Base-by-base conservation (phyloP, 2,797 vertebrate genomes). In the Scolopax bukidnonensis region DNA sequence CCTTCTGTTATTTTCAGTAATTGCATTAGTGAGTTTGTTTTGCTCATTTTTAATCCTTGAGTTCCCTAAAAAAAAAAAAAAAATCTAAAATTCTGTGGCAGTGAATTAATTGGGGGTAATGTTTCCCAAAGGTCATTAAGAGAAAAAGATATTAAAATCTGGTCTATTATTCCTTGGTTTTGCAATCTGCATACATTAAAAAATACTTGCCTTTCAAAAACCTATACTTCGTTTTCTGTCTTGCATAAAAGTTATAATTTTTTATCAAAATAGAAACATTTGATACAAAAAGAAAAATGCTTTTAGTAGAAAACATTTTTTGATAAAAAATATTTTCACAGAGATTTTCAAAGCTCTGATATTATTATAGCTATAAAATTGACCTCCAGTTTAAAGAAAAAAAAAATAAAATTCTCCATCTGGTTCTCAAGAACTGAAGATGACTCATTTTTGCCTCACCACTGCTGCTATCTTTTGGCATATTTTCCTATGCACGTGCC, bases 391-490 rank as follows among this genome's bases (percentile, higher is more conserved):
- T 86, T 53, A 90, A 89, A 83, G 28, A 33, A 51, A 61, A 48
- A 61, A 48, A 69, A 48, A 57, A 56, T 28, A 71, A 28, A 16
- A 32, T 32, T 32, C 33, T 85, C 95, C 93, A 91, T 96, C 94
- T 94, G 87, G 51, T 74, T 93, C 60, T 93, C 63, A 70, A 90
- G 51, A 92, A 87, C 51, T 84, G 23, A 40, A 76, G 83, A 95
- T 93, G 94, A 96, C 47, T 97, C 91, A 96, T 94, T 88, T 86
- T 81, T 95, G 77, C 73, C 65, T 93, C 74, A 83, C 45, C 65
- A 94, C 51, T 64, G 48, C 96, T 88, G 77, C 86, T 96, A 84
- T 93, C 93, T 95, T 93, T 95, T 93, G 93, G 90, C 93, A 84
- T 60, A 70, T 48, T 93, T 74, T 90, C 80, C 54, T 48, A 67